Percentiles rank a stretch among this genome's conserved stretches.
These are phyloP conservation scores for Archilochus colubris DNA, from an alignment of 2,113 vertebrate species.

Conservation along the genomic window DNA sequence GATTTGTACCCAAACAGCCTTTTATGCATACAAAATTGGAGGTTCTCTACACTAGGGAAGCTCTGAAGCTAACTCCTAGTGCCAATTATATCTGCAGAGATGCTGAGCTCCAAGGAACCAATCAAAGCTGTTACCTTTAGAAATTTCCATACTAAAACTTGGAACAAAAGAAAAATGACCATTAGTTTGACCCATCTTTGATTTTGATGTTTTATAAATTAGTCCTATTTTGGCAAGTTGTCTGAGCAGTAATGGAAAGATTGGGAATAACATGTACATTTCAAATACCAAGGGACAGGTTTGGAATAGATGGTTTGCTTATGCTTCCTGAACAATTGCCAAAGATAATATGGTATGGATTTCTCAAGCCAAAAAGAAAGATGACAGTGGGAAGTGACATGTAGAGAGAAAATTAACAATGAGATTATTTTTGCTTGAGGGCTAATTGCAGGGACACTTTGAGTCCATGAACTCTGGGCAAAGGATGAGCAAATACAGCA, in stretches of 20 bases:
- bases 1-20: not conserved
- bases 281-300: not conserved
- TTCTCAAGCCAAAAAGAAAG: constrained; percentile 9
- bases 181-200: not conserved
- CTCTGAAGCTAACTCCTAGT: not conserved
- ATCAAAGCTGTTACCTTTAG: not conserved
- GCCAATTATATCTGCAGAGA: not conserved
- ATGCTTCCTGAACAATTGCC: constrained; percentile 35
- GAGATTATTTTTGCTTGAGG: constrained; percentile 42
- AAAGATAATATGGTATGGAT: constrained; percentile 31
- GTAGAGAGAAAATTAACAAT: constrained; percentile 7
- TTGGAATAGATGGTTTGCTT: constrained; percentile 25
- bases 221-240: constrained; percentile 16
- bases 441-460: not conserved
- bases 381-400: not conserved
- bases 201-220: constrained; percentile 21
- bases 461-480: not conserved
- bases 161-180: not conserved
- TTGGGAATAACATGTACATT: constrained; percentile 35
- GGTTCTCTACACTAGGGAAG: not conserved
- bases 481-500: constrained; percentile 9
- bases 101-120: not conserved
- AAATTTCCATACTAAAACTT: not conserved
- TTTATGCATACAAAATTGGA: not conserved
- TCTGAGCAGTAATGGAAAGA: constrained; percentile 24